Evolutionary conservation across 2,113 vertebrate genomes (phyloP), one percentile per base, ranked within the genome.

Genomic region (Amazona guildingii): DNA sequence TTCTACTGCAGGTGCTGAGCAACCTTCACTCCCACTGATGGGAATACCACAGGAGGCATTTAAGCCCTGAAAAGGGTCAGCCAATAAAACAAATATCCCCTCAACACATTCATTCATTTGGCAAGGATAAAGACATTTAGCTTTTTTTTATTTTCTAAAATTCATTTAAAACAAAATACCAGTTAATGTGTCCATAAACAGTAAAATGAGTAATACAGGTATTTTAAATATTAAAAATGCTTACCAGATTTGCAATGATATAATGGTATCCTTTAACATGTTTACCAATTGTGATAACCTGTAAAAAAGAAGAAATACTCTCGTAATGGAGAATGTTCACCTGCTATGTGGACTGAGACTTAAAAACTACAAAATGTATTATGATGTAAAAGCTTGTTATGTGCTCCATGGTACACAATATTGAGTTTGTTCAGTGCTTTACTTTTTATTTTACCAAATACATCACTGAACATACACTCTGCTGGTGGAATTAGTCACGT

Each of bases 191-290:
- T 83, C 19, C 51, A 48, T 13, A 68, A 95, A 61, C 28, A 85
- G 25, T 44, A 33, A 86, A 87, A 43, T 21, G 15, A 70, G 21
- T 46, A 44, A 51, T 18, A 57, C 6, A 39, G 6, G 4, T 52
- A 78, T 63, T 75, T 81, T 49, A 68, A 91, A 44, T 33, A 96
- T n/a, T 88, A 92, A 94, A 92, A 92, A 88, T 33, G 98, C 99
- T 97, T 98, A 99, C 99, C 98, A 99, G 97, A 96, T 99, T 99
- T 91, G 99, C 99, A 95, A 99, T 99, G 91, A 99, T 99, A 96
- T 99, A 99, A 97, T 99, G 99, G 94, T 99, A 99, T 89, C 99
- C 99, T 98, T 99, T 99, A 61, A 99, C 99, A 91, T 99, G 99
- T 91, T 99, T 98, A 86, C 99, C 99, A 92, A 99, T 99, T 61